Conservation (phyloP, 1,140 invertebrate genomes). For the Laodelphax striatellus region DNA sequence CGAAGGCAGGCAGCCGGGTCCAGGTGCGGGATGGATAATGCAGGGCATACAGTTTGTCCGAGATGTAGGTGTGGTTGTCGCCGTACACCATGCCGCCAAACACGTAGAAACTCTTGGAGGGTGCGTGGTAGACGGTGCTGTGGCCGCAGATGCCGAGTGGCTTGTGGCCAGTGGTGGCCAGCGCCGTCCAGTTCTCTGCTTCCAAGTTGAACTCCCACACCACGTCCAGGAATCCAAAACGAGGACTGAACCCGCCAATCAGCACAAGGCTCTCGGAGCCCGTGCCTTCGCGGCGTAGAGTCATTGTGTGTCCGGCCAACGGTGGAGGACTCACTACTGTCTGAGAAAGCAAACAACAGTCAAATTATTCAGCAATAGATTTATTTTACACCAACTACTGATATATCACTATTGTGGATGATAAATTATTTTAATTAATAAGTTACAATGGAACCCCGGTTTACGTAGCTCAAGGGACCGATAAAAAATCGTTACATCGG, state of each 20-base stretch:
- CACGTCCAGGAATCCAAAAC: constrained; percentile 59
- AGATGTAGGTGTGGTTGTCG: constrained; percentile 55
- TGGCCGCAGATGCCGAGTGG: constrained; percentile 80
- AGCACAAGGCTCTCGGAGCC: constrained; percentile 58
- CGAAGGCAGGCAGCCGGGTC: constrained; percentile 62
- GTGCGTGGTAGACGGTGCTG: constrained; percentile 72
- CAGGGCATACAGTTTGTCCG: constrained; percentile 63
- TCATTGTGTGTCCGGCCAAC: constrained; percentile 80
- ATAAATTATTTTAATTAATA: no score
- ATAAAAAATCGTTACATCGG: no score
- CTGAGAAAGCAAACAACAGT: constrained; percentile 6
- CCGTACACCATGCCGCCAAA: constrained; percentile 77
- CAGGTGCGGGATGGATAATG: constrained; percentile 62
- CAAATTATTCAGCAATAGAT: no score
- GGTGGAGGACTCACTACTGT: constrained; percentile 40
- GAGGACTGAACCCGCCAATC: constrained; percentile 78
- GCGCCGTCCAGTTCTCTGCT: constrained; percentile 52
- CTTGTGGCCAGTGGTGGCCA: constrained; percentile 54
- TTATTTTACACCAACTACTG: no score
- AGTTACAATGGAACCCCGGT: no score
- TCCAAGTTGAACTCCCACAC: constrained; percentile 75
- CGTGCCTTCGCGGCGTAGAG: constrained; percentile 44
- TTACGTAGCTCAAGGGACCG: no score
- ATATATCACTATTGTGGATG: no score
- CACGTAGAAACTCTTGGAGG: constrained; percentile 73